Percentiles rank a stretch among this genome's conserved stretches.
Evolutionary conservation across 2,113 vertebrate genomes (phyloP).

Genomic region (Ahaetulla prasina): DNA sequence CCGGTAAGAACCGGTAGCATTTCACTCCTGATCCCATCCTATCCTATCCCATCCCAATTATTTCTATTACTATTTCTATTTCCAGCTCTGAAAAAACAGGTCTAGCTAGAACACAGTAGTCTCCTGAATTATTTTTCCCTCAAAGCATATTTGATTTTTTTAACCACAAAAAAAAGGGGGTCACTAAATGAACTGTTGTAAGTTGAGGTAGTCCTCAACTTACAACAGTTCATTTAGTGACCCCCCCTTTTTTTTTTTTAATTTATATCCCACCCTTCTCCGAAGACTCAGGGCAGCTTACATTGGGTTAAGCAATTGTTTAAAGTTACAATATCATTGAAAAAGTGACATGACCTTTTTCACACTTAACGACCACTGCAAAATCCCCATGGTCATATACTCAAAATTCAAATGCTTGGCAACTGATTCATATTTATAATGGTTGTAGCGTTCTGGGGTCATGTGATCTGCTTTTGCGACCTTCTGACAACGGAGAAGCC

Average conservation of each 20-base stretch:
- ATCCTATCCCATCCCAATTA: too few relatives aligned
- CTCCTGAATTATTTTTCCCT: not conserved
- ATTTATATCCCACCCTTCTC: too few relatives aligned
- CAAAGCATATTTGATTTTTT: not conserved
- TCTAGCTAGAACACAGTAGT: not conserved
- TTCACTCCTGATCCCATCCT: too few relatives aligned
- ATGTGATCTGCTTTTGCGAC: not conserved
- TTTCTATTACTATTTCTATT: too few relatives aligned
- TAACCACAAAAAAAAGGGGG: too few relatives aligned
- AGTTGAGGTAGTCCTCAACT: not conserved
- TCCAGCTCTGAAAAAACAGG: too few relatives aligned
- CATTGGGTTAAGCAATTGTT: too few relatives aligned
- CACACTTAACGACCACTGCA: not conserved
- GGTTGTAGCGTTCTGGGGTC: not conserved
- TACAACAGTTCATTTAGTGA: not conserved
- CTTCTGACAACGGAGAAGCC: not conserved
- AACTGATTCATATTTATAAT: not conserved
- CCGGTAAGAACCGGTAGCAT: too few relatives aligned
- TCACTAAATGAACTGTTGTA: too few relatives aligned
- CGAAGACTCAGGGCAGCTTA: too few relatives aligned
- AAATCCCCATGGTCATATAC: not conserved
- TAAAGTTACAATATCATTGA: not conserved
- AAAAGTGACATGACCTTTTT: not conserved
- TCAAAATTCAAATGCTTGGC: not conserved
- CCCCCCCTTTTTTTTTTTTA: too few relatives aligned